phyloP scores from a whole-genome alignment of 2,888 invertebrate species.

The Folsomia candida region DNA sequence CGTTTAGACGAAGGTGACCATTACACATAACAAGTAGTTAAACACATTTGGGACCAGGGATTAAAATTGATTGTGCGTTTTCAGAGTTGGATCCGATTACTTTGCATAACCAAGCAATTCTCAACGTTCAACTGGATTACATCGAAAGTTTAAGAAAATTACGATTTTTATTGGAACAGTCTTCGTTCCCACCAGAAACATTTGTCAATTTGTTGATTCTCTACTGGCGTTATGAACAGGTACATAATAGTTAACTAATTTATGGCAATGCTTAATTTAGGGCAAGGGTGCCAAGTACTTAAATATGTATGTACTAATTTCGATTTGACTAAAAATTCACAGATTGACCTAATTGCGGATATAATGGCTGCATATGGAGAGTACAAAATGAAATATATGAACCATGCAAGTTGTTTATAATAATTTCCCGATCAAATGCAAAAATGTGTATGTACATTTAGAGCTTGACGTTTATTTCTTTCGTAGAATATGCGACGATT shows the following conservation, averaged over 20 bases:
- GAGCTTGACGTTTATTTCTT: too few species aligned
- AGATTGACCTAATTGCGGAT: slow-evolving; percentile 96
- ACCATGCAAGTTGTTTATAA: slow-evolving; percentile 66
- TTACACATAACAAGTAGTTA: too few species aligned
- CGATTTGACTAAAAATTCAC: too few species aligned
- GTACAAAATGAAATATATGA: slow-evolving; percentile 89
- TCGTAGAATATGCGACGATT: slow-evolving; percentile 84
- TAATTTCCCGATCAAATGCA: too few species aligned
- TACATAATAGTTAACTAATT: too few species aligned
- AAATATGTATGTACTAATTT: too few species aligned
- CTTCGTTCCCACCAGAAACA: slow-evolving; percentile 95
- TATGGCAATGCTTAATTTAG: too few species aligned
- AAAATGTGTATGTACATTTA: too few species aligned
- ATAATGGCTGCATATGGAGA: slow-evolving; percentile 96
- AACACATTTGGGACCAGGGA: too few species aligned
- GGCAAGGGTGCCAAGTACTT: too few species aligned
- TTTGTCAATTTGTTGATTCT: slow-evolving; percentile 91
- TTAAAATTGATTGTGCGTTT: too few species aligned
- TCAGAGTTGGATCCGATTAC: slow-evolving; percentile 96
- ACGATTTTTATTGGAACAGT: slow-evolving; percentile 90
- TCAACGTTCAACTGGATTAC: slow-evolving; percentile 82
- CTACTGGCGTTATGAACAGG: slow-evolving; percentile 95
- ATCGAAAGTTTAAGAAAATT: slow-evolving; percentile 92
- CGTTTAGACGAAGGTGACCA: slow-evolving; percentile 94
- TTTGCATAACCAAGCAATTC: slow-evolving; percentile 91